Conservation (phyloP, 2,113 vertebrate genomes). For the Bubalus kerabau region DNA sequence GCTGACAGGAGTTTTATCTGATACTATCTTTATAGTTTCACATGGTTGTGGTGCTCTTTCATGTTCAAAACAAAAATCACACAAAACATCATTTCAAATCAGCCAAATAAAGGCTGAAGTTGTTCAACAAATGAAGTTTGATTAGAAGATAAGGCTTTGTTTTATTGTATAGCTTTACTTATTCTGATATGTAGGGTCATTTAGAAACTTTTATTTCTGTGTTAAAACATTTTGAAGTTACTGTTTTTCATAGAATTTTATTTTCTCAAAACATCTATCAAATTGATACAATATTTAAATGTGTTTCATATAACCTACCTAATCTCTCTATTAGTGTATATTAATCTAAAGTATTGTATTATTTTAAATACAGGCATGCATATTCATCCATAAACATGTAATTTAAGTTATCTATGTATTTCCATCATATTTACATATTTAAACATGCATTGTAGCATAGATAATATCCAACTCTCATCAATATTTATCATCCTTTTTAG, state of each 20-base stretch:
- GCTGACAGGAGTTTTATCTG: neutral
- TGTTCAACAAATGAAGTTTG: neutral
- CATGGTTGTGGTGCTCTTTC: neutral
- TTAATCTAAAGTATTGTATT: neutral
- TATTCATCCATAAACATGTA: neutral
- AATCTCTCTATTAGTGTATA: neutral
- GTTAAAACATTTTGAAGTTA: neutral
- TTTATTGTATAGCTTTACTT: neutral
- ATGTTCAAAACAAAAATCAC: neutral
- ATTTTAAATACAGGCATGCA: neutral
- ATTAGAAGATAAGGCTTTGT: neutral
- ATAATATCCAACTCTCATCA: neutral
- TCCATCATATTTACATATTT: neutral
- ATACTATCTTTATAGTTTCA: neutral
- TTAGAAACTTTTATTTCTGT: neutral
- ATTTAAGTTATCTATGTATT: neutral
- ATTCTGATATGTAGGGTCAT: neutral
- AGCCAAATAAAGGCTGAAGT: neutral
- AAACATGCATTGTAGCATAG: neutral
- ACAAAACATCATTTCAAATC: neutral
- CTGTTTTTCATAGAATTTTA: neutral
- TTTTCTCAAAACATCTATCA: neutral
- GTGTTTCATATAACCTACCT: neutral
- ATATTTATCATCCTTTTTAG: neutral
- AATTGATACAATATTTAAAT: neutral